Evolutionary conservation across 2,113 vertebrate species (phyloP), one percentile per base, ranked within the genome.

Genomic region (Sula dactylatra): DNA sequence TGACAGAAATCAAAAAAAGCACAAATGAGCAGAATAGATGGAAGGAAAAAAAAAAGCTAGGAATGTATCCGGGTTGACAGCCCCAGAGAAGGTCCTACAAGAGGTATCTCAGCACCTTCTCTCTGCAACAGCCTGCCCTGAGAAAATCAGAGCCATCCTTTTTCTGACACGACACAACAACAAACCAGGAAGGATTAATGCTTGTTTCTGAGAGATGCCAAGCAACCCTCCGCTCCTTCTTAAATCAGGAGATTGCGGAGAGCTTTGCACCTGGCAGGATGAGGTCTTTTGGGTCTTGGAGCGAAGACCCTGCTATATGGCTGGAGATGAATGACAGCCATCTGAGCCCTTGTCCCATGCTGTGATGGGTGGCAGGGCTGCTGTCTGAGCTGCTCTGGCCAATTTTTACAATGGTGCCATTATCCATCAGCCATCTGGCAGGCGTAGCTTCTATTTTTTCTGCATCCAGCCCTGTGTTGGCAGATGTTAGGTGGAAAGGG

Each of bases 341-440:
- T 69, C 84, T 93, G 92, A 96, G 82, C 64, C 83, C 59, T 77
- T 81, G 80, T 40, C 55, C 82, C 94, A 90, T 0, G 36, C 96
- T 96, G 92, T 94, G 94, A 94, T 89, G 80, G 93, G 91, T 95
- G 94, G 85, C 94, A 93, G 54, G 54, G 67, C 74, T 93, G 82
- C 93, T 92, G 77, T 95, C 95, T 93, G 88, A 94, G 82, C 77
- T 83, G 36, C 64, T 91, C 93, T 89, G 89, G 87, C 91, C 85
- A 74, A 59, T 77, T 95, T 95, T 92, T 93, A 97, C 96, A 97
- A 95, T 82, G 71, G 78, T 90, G 77, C 89, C 80, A 80, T 92
- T 95, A 89, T 95, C 91, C 71, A 80, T 70, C 94, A 94, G 93
- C 90, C 87, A 95, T 94, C 94, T 97, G 96, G 95, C 96, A 97